Evolutionary conservation across 2,113 vertebrate genomes (phyloP), one percentile per base, ranked within the genome.

Genomic region (Trematomus loennbergii): DNA sequence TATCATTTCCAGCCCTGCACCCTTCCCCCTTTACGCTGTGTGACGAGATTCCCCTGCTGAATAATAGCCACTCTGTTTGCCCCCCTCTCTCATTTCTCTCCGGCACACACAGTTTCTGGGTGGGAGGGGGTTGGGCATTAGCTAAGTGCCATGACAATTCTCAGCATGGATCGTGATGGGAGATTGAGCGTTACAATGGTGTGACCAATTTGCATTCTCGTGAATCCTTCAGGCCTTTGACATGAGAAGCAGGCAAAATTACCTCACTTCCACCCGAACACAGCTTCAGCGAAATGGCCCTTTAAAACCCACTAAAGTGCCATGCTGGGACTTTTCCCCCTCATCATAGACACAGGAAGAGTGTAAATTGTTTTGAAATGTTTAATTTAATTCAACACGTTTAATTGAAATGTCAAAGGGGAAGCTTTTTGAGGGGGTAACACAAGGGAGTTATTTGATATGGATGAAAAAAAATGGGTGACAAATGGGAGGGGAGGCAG

Each of bases 91-190:
- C 67, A 16, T 62, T 58, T 66, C 57, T 65, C 66, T 65, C 67
- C 17, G 48, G 75, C 57, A 45, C 71, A 67, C 73, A 70, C 36
- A 54, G 72, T 85, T 73, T 85, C 66, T 67, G 83, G 80, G 65
- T 60, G 45, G 36, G 67, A 58, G 53, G 25, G 45, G 79, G 43
- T 73, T 73, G 73, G 67, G 66, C 79, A 84, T 89, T 80, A 90
- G 75, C 80, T 91, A 93, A 93, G 86, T 92, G 74, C 82, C 85
- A 84, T 93, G 88, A 93, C 87, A 83, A 78, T 93, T 90, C 92
- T 87, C 87, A 89, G 91, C 91, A 86, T 88, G 89, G 62, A 79
- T 82, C 72, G 17, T 83, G 85, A 90, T 90, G 87, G 83, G 87
- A 94, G 90, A 93, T 89, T 67, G 84, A 87, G 79, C 43, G 11